Evolutionary conservation across 2,113 vertebrate genomes (phyloP), one percentile per base, ranked within the genome.

Genomic region (Pica pica): DNA sequence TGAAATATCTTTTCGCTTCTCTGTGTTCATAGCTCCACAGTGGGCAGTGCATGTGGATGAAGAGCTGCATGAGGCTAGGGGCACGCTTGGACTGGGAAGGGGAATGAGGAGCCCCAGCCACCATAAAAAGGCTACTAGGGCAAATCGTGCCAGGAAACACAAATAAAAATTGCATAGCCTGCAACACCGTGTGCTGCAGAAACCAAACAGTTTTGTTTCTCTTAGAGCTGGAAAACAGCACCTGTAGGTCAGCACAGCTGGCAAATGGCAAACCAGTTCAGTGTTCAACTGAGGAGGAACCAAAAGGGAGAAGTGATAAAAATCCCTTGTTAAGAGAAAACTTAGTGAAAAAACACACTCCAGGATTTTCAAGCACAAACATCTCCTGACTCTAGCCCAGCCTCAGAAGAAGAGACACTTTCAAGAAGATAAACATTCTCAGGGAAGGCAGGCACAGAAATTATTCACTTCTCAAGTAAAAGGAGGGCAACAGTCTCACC

Each of bases 1-100:
- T 61, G 37, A 85, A 74, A 87, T 26, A 76, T 11, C 20, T 13
- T 64, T 47, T n/a, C 67, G 30, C 30, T 82, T 76, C 46, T 33
- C 37, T 24, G 9, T 37, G 61, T 77, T 56, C 46, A 18, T 16
- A 35, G 41, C 21, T 73, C 10, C 4, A 1, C 44, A 52, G 30
- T 6, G 26, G 49, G 27, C 28, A 73, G 4, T 4, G 2, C 1
- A 3, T 14, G 5, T 1, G 6, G 57, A 42, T 16, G 3, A 5
- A 46, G 16, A 41, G 11, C 56, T 60, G 44, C 7, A 3, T 31
- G n/a, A 81, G 22, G 7, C 20, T 24, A 69, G 46, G 21, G 20
- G 33, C 26, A 30, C 0, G 1, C 16, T 76, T 64, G 49, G n/a
- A 39, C 16, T 7, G 3, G 22, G 22, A 41, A 73, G 52, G 70